phyloP scores from a whole-genome alignment of 2,888 invertebrate genomes.

The Bellardia bayeri region DNA sequence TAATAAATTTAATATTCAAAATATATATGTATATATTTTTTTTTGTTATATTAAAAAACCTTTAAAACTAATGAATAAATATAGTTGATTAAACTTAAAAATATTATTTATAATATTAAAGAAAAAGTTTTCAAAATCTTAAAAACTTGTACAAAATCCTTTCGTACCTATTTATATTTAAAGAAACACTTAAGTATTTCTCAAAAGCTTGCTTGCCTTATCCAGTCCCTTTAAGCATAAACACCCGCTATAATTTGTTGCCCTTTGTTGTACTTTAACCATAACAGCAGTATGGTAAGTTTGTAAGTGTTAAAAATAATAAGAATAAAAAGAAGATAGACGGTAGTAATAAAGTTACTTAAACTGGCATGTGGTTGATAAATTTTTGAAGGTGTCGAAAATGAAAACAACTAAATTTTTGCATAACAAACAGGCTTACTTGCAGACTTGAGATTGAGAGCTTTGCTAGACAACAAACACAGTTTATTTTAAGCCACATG shows the following conservation, averaged over 20 bases:
- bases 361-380: conserved; percentile 69
- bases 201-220: no score
- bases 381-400: conserved; percentile 71
- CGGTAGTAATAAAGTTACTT: conserved; percentile 69
- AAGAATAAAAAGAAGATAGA: conserved; percentile 52
- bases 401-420: conserved; percentile 49
- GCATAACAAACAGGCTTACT: neutral
- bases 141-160: no score
- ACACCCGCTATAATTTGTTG: conserved; percentile 25
- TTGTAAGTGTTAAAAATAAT: neutral
- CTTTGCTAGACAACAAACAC: neutral
- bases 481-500: neutral
- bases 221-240: neutral
- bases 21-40: no score
- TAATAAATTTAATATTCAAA: no score
- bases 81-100: no score
- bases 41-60: no score
- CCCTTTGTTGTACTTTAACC: neutral
- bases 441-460: neutral
- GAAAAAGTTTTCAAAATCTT: no score
- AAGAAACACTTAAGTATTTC: no score
- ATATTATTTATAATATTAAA: no score
- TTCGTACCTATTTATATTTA: no score
- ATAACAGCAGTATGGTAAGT: neutral
- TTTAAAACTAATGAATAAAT: no score